These are phyloP conservation scores for Protosalanx chinensis DNA, from an alignment of 2,797 vertebrate genomes.

Conservation along the genomic window DNA sequence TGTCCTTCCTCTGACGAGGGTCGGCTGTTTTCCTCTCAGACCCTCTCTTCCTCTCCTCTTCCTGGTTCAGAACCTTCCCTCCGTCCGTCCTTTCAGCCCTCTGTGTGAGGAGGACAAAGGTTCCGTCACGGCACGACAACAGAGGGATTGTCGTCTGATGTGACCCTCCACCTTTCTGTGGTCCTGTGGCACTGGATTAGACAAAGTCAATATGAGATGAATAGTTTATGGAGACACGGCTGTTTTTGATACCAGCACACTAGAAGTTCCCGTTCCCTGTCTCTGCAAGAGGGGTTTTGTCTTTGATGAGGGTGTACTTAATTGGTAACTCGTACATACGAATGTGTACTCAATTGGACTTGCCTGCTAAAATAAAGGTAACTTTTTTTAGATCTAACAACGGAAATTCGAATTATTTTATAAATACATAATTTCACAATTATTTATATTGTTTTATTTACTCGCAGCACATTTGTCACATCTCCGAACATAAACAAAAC, in stretches of 20 bases:
- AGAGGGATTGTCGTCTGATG: background rate
- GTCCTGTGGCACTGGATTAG: conserved; percentile 1
- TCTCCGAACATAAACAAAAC: no score
- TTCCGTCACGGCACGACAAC: background rate
- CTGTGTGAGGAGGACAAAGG: background rate
- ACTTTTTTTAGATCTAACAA: no score
- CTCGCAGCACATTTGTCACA: no score
- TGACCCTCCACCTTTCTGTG: conserved; percentile 15
- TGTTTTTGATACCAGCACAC: background rate
- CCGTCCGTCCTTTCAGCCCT: background rate
- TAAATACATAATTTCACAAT: background rate
- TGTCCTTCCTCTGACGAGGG: background rate
- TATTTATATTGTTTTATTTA: no score
- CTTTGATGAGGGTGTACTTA: no score
- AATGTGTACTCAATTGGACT: no score
- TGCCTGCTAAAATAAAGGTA: no score
- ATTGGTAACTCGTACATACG: no score
- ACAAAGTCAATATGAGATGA: background rate
- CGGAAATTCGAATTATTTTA: background rate
- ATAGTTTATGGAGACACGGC: conserved; percentile 1
- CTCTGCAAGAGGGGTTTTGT: no score
- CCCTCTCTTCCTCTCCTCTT: conserved; percentile 17
- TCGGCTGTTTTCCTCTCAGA: conserved; percentile 34
- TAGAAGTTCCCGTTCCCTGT: no score
- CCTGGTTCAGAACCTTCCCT: background rate